Base-by-base conservation (phyloP, 2,113 vertebrate genomes). In the Otus sunia region DNA sequence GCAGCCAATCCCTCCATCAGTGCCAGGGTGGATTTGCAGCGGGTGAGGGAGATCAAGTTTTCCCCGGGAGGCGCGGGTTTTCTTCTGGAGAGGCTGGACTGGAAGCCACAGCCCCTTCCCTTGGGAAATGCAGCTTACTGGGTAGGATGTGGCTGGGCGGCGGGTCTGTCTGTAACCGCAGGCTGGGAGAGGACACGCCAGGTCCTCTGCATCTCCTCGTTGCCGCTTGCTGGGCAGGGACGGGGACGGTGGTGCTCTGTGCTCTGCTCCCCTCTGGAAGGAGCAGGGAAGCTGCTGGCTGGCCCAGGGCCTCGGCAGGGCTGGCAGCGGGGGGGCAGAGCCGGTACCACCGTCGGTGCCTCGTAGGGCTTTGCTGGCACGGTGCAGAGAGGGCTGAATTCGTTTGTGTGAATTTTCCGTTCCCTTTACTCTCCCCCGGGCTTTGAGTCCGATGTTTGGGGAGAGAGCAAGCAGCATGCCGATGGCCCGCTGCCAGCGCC, bases 361-460 rank as follows among this genome's bases (percentile, higher is more conserved):
- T 19, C 6, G 56, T 8, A 4, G 59, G 59, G 39, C 59, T 64
- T 68, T 6, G 12, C 64, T 41, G 64, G 55, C 6, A 0, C 0
- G 1, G 4, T 20, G 63, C 21, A 9, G 30, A 26, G 37, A 34
- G 53, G 22, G 30, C 21, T 29, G 81, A 10, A 16, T 4, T 36
- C 0, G 1, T 34, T 29, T 1, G 49, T 41, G 67, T 43, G 68
- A 60, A 32, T 52, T 69, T 30, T 58, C 45, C 2, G 0, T 66
- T 27, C n/a, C 11, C 15, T 37, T 55, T 5, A n/a, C 25, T 73
- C 45, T 86, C 56, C 52, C 23, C 6, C 36, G 34, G 85, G 73
- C 64, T 49, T 6, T 0, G 13, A 26, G 36, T 4, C 19, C 1
- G 3, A 6, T 3, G 56, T 15, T 74, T 3, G 2, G 56, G 68